Evolutionary conservation across 1,140 invertebrate species (phyloP), one percentile per base, ranked within the genome.

Genomic region (Colletes latitarsis): DNA sequence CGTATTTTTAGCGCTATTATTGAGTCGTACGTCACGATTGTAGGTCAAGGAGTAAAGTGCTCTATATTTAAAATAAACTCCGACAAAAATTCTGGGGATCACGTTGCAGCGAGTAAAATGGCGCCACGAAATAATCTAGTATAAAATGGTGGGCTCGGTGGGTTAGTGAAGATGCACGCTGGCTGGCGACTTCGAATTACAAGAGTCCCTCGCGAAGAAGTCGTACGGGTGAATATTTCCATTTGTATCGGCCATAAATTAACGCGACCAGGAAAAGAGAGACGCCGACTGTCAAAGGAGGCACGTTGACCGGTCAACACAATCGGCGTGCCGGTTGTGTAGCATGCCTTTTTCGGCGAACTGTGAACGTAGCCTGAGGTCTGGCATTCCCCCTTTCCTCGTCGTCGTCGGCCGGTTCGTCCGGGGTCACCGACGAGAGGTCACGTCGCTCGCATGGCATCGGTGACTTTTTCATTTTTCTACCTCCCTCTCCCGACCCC

Each of bases 401-500:
- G 79, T 75, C 79, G 80, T 85, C 84, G 85, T 78, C 66, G 85
- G 81, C 84, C 86, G 86, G 86, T 84, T 88, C 85, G 82, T 88
- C 81, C 83, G 87, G 83, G 88, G 88, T 89, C 88, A 88, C 70
- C 83, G 81, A 88, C 83, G 83, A 87, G 85, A 79, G 88, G 88
- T 89, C 88, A 89, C 88, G 85, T 88, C 84, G 87, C 84, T 88
- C 87, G 87, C 87, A 88, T 88, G 87, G 84, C 86, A 88, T 84
- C 84, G 74, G 67, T 76, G 75, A 84, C 77, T 88, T 88, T 82
- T 88, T 89, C 82, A 84, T 78, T 86, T 88, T 82, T 82, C 74
- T 57, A 12, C 66, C 63, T 53, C 74, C 69, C 60, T 15, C 64
- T 63, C 14, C 9, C n/a, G n/a, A 19, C 53, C 57, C 53, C 43